Evolutionary conservation across 2,888 invertebrate genomes (phyloP).

Genomic region (Dioctria rufipes): DNA sequence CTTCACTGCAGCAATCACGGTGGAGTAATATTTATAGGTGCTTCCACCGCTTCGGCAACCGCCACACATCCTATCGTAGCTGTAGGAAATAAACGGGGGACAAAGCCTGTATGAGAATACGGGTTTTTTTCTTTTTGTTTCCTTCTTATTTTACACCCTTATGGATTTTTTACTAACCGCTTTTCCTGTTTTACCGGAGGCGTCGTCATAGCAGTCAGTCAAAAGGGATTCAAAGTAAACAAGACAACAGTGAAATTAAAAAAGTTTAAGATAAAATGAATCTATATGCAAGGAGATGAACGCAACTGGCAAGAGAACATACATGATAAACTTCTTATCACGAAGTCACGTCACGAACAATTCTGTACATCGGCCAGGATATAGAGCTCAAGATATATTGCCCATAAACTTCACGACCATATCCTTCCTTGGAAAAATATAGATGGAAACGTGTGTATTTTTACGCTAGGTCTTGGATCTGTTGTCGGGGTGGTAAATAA

Average conservation of each 20-base stretch:
- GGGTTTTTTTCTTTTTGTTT: background rate
- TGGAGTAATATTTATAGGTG: conserved; percentile 37
- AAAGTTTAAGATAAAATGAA: conserved; percentile 54
- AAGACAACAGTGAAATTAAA: conserved; percentile 58
- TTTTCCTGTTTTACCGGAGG: conserved; percentile 22
- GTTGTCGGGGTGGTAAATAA: conserved; percentile 43
- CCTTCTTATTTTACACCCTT: conserved; percentile 19
- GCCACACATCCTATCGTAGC: conserved; percentile 26
- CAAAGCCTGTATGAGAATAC: conserved; percentile 11
- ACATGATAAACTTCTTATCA: conserved; percentile 59
- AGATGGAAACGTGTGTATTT: conserved; percentile 46
- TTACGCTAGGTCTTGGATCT: conserved; percentile 20
- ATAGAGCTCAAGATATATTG: conserved; percentile 58
- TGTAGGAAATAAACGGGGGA: background rate
- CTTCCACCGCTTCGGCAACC: background rate
- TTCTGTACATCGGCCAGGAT: conserved; percentile 57
- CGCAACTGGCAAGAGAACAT: conserved; percentile 46
- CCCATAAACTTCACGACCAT: conserved; percentile 55
- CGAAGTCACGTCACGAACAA: conserved; percentile 59
- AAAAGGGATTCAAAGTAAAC: conserved; percentile 56
- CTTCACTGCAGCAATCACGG: conserved; percentile 19
- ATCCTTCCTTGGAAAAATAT: conserved; percentile 28
- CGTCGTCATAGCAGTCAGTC: conserved; percentile 41
- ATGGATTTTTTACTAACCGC: background rate
- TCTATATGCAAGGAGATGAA: conserved; percentile 32